A percentile compares a stretch with the other conserved stretches of the same genome.
Evolutionary conservation across 92 coral and sea anemone species (phyloP).

Genomic region (Phenganax stokvisi): DNA sequence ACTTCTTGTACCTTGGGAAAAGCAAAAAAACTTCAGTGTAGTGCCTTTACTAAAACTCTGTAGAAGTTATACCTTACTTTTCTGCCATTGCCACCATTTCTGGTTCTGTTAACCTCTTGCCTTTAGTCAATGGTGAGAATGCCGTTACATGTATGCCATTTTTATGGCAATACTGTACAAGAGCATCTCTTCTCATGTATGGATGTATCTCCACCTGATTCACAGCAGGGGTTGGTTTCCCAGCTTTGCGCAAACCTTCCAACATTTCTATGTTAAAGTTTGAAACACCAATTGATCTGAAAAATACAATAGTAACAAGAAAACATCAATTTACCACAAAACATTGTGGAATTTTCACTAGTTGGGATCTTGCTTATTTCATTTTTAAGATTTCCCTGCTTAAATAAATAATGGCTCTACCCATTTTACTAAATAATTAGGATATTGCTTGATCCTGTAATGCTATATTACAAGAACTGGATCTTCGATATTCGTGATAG

Average conservation of each 20-base stretch:
- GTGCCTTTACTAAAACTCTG: not conserved
- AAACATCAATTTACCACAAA: not conserved
- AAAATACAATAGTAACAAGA: not conserved
- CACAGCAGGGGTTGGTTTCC: constrained; percentile 12
- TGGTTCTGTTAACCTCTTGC: constrained; percentile 9
- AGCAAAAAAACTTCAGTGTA: not conserved
- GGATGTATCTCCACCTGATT: constrained; percentile 18
- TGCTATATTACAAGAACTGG: too few relatives aligned
- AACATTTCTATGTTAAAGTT: constrained; percentile 11
- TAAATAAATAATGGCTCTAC: too few relatives aligned
- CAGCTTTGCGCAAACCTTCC: constrained; percentile 15
- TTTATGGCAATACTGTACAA: constrained; percentile 5
- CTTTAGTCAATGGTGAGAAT: constrained; percentile 22
- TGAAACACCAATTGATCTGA: constrained; percentile 13
- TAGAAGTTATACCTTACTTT: not conserved
- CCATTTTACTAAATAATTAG: too few relatives aligned
- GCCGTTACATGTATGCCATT: constrained; percentile 14
- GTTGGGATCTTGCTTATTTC: too few relatives aligned
- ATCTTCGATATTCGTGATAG: too few relatives aligned
- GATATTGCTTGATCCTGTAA: too few relatives aligned
- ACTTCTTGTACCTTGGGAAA: constrained; percentile 53
- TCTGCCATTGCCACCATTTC: constrained; percentile 3
- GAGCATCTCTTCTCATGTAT: constrained; percentile 13
- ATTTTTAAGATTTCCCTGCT: too few relatives aligned
- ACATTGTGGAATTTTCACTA: too few relatives aligned